These are phyloP conservation scores for Ameiurus melas DNA, from an alignment of 2,113 vertebrate species.

Conservation along the genomic window DNA sequence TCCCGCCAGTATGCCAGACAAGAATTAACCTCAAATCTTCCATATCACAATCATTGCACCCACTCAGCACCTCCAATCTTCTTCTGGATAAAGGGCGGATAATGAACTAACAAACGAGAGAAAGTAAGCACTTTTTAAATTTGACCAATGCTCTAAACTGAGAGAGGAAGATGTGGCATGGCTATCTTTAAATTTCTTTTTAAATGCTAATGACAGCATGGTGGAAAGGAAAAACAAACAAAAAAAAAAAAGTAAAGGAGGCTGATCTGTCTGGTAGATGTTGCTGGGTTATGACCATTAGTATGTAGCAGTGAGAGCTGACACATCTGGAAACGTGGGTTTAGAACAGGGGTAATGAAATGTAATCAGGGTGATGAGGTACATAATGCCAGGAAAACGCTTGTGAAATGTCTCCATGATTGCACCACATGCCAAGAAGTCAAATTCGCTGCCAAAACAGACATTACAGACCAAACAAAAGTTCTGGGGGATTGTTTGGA, in stretches of 20 bases:
- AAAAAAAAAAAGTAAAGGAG: background rate
- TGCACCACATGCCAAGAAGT: constrained; percentile 13
- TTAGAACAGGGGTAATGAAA: constrained; percentile 22
- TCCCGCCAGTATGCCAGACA: background rate
- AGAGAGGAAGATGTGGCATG: background rate
- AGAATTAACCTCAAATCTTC: constrained; percentile 6
- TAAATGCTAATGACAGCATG: background rate
- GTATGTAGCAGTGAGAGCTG: constrained; percentile 1
- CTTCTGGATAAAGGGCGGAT: background rate
- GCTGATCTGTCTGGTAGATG: background rate
- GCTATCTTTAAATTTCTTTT: background rate
- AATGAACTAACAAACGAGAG: background rate
- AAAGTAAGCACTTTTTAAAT: background rate
- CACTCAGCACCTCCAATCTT: background rate
- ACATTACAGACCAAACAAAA: background rate
- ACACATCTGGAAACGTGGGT: constrained; percentile 1
- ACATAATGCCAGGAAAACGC: constrained; percentile 6
- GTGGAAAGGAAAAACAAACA: background rate
- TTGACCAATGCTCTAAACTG: background rate
- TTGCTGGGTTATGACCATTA: background rate
- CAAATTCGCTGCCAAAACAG: background rate
- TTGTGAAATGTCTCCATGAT: constrained; percentile 7
- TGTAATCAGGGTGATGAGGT: constrained; percentile 14
- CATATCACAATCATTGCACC: constrained; percentile 13
- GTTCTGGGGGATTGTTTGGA: background rate